Conservation (phyloP, 2,797 vertebrate genomes). For the Sphenodon punctatus region DNA sequence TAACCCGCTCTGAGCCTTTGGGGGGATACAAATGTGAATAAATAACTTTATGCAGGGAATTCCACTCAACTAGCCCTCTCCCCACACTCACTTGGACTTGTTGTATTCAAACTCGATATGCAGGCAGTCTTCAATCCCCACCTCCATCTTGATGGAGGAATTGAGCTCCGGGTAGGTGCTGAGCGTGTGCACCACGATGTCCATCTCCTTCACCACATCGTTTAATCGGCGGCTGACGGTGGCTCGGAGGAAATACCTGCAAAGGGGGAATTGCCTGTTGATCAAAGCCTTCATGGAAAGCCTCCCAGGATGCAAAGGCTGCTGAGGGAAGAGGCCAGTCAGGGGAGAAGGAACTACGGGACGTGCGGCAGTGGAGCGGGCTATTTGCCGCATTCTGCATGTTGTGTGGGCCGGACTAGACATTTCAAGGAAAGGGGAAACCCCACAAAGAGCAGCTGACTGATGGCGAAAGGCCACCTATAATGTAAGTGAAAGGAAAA, state of each 20-base stretch:
- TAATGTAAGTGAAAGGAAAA: too few species aligned
- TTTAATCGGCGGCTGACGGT: conserved; percentile 94
- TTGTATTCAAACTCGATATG: conserved; percentile 99
- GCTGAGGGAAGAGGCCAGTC: neutral
- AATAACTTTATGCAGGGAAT: too few species aligned
- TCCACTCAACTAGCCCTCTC: neutral
- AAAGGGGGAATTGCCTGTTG: neutral
- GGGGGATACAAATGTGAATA: too few species aligned
- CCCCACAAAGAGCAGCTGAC: too few species aligned
- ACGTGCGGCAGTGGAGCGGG: neutral
- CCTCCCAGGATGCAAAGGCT: neutral
- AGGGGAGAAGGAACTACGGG: neutral
- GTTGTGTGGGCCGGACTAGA: too few species aligned
- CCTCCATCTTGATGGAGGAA: conserved; percentile 99
- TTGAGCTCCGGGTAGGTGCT: conserved; percentile 98
- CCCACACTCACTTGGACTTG: conserved; percentile 93
- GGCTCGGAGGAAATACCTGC: conserved; percentile 96
- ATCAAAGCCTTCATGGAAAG: neutral
- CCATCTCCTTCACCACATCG: conserved; percentile 96
- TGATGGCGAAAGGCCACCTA: too few species aligned
- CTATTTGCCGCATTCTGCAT: neutral
- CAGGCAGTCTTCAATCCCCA: conserved; percentile 97
- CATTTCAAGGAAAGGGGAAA: too few species aligned
- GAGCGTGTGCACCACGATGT: conserved; percentile 95
- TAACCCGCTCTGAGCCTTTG: too few species aligned